Evolutionary conservation across 2,797 vertebrate species (phyloP).

Genomic region (Gymnothorax reevesii): DNA sequence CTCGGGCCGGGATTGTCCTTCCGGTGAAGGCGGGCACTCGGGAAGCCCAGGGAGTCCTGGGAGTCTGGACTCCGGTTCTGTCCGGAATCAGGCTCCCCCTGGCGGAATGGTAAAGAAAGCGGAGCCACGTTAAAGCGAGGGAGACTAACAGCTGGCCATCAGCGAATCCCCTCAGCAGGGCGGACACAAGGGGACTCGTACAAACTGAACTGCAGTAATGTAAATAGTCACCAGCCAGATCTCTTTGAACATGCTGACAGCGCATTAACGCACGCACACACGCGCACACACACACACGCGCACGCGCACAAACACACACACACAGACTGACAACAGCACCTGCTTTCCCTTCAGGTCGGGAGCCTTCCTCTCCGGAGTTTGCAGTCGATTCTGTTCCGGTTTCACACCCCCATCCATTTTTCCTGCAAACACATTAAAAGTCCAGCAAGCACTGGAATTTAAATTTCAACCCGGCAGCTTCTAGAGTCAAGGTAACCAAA

Average conservation of each 20-base stretch:
- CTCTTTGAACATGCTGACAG: not conserved
- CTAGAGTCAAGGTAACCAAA: too few species aligned
- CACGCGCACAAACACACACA: too few species aligned
- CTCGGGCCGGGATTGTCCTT: constrained; percentile 88
- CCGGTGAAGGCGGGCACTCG: constrained; percentile 84
- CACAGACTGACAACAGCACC: constrained; percentile 59
- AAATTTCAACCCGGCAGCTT: too few species aligned
- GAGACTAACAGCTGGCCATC: not conserved
- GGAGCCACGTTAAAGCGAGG: not conserved
- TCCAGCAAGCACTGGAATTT: not conserved
- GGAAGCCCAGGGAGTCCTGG: constrained; percentile 75
- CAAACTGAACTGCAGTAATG: not conserved
- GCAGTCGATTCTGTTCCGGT: constrained; percentile 85
- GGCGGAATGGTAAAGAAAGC: constrained; percentile 37
- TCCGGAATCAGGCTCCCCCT: constrained; percentile 86
- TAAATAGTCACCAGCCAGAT: not conserved
- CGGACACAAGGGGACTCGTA: not conserved
- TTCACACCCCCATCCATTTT: constrained; percentile 87
- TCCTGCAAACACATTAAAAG: constrained; percentile 66
- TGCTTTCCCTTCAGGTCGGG: constrained; percentile 85
- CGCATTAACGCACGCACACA: not conserved
- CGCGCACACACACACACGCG: not conserved
- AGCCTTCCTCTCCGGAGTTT: constrained; percentile 90
- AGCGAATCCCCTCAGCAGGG: not conserved
- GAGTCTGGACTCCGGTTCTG: constrained; percentile 88